Conservation (phyloP, 1,140 invertebrate species). For the Oreohelix idahoensis region DNA sequence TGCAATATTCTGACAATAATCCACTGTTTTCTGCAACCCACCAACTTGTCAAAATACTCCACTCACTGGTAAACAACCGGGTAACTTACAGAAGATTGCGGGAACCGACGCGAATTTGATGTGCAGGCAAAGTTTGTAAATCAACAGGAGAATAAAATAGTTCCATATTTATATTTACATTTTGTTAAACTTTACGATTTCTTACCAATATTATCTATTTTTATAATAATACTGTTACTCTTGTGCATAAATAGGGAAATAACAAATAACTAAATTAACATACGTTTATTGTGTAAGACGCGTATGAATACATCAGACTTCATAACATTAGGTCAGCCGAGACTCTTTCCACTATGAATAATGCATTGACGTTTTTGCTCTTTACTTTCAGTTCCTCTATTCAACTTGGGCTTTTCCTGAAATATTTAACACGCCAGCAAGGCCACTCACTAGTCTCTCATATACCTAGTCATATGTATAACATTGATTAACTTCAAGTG, state of each 20-base stretch:
- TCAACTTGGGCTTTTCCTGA: too few relatives aligned
- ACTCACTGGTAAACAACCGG: not conserved
- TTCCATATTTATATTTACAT: not conserved
- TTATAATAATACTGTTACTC: not conserved
- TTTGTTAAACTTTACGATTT: not conserved
- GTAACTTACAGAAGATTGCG: not conserved
- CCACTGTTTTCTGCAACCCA: not conserved
- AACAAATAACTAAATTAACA: too few relatives aligned
- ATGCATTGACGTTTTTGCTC: not conserved
- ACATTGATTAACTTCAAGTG: too few relatives aligned
- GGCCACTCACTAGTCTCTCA: too few relatives aligned
- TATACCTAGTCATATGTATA: too few relatives aligned
- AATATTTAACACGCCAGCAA: too few relatives aligned
- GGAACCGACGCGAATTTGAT: not conserved
- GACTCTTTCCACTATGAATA: not conserved
- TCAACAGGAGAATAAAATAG: slow-evolving; percentile 3
- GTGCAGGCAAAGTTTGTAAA: not conserved
- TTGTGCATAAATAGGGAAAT: too few relatives aligned
- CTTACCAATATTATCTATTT: not conserved
- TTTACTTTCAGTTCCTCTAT: too few relatives aligned
- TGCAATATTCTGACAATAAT: not conserved
- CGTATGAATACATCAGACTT: not conserved
- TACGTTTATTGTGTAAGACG: not conserved
- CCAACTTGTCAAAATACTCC: not conserved
- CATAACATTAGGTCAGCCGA: not conserved